Conservation (phyloP, 2,888 invertebrate genomes). For the Phyllotreta cruciferae region DNA sequence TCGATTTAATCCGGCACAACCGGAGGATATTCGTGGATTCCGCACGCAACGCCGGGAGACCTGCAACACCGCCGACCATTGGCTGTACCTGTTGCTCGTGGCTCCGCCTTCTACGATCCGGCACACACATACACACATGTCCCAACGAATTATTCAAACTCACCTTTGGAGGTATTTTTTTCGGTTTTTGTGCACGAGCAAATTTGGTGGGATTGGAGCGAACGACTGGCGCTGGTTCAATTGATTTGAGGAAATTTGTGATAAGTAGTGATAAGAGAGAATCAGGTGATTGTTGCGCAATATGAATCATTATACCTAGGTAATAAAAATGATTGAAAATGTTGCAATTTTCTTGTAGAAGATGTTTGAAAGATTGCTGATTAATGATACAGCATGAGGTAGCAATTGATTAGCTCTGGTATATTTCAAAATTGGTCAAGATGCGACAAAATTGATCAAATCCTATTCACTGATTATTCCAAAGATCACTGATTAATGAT, state of each 20-base stretch:
- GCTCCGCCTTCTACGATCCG: constrained; percentile 52
- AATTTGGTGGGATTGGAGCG: background rate
- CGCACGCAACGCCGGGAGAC: background rate
- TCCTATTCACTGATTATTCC: no score
- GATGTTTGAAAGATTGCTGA: background rate
- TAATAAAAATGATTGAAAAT: background rate
- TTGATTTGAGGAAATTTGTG: no score
- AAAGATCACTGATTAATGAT: no score
- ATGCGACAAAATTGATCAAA: no score
- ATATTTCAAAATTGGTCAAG: no score
- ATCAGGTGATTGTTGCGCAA: background rate
- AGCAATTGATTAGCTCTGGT: no score
- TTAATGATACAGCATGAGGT: no score
- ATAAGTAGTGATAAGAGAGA: background rate
- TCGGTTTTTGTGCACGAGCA: no score
- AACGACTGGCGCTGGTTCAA: no score
- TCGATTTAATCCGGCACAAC: constrained; percentile 38
- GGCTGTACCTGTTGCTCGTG: constrained; percentile 56
- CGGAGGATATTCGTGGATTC: constrained; percentile 40
- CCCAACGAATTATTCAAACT: background rate
- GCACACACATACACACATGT: constrained; percentile 30
- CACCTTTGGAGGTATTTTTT: background rate
- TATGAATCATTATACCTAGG: background rate
- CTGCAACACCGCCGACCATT: constrained; percentile 45
- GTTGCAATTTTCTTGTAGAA: background rate